phyloP scores from a whole-genome alignment of 2,888 invertebrate genomes.

The Quadroppia sp. region DNA sequence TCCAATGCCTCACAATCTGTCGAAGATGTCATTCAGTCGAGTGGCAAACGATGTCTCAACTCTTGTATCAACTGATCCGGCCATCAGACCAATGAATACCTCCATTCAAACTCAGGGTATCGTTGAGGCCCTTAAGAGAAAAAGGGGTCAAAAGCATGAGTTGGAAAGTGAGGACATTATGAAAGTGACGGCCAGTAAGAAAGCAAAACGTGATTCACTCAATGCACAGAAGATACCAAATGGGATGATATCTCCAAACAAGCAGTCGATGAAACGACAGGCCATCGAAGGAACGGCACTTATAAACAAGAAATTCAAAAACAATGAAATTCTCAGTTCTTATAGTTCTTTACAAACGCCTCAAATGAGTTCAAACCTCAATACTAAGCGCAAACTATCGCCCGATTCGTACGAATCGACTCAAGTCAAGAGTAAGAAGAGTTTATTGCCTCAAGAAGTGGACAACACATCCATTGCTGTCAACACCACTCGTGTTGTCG shows the following conservation, averaged over 20 bases:
- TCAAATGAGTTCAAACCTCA: background rate
- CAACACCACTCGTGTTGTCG: no score
- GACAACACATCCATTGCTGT: no score
- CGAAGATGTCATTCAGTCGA: conserved; percentile 17
- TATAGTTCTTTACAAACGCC: conserved; percentile 35
- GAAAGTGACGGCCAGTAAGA: background rate
- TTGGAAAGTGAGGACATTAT: background rate
- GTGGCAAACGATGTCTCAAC: background rate
- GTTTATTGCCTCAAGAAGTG: background rate
- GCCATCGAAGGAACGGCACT: background rate
- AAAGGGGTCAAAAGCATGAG: background rate
- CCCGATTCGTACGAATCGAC: background rate
- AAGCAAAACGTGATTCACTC: conserved; percentile 1
- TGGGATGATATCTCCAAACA: background rate
- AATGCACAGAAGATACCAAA: background rate
- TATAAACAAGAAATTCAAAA: conserved; percentile 20
- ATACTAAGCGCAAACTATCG: conserved; percentile 31
- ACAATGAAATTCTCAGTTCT: conserved; percentile 41
- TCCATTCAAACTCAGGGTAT: background rate
- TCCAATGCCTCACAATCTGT: conserved; percentile 20
- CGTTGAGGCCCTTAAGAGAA: conserved; percentile 18
- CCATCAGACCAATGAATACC: background rate
- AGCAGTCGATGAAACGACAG: background rate
- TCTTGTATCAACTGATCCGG: background rate
- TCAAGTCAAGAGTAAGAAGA: conserved; percentile 4